Conservation (phyloP, 2,113 vertebrate species). For the Saguinus imperator region DNA sequence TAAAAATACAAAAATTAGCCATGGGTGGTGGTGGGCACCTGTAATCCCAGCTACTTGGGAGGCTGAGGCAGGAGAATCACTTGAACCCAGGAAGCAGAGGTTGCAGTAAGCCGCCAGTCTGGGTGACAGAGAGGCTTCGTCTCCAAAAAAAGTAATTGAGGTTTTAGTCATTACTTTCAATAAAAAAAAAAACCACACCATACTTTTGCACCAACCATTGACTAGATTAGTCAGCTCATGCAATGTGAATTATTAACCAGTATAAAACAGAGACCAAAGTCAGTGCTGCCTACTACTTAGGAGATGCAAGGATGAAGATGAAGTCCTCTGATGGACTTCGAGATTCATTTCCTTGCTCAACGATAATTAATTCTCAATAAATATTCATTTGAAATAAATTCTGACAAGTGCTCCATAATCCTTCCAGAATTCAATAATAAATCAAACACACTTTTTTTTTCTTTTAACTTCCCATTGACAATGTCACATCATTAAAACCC, state of each 20-base stretch:
- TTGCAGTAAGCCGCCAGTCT: too few species aligned
- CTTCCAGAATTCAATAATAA: neutral
- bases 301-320: neutral
- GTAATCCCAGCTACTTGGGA: too few species aligned
- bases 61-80: too few species aligned
- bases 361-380: neutral
- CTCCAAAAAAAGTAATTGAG: too few species aligned
- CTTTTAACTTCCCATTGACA: neutral
- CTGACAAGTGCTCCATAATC: neutral
- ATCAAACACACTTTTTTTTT: neutral
- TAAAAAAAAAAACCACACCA: too few species aligned
- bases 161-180: too few species aligned
- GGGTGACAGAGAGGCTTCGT: too few species aligned
- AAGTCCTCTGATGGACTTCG: neutral
- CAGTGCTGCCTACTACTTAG: neutral
- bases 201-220: too few species aligned
- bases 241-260: neutral
- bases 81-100: too few species aligned
- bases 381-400: conserved; percentile 15
- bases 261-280: neutral
- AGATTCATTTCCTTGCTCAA: neutral
- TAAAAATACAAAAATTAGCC: too few species aligned
- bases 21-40: too few species aligned
- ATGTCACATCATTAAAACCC: neutral
- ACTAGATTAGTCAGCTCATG: neutral